These are phyloP conservation scores for Dicyrtomina minuta DNA, from an alignment of 2,888 invertebrate species.

Conservation along the genomic window DNA sequence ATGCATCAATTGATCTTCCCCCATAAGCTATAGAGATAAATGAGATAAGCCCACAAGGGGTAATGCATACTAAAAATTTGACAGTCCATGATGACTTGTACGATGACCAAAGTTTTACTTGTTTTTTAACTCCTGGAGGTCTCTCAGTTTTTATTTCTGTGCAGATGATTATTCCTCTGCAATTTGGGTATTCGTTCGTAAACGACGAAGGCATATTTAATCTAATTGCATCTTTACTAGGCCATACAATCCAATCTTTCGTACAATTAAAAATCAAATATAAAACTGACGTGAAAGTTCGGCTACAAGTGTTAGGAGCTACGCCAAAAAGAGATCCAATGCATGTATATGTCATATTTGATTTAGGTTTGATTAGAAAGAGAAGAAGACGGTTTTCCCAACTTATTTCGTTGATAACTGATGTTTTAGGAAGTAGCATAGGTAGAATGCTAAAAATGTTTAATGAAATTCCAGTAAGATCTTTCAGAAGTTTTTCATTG, in stretches of 20 bases:
- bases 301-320: slow-evolving; percentile 23
- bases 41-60: slow-evolving; percentile 39
- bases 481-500: neutral
- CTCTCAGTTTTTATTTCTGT: slow-evolving; percentile 27
- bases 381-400: slow-evolving; percentile 21
- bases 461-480: slow-evolving; percentile 7
- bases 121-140: slow-evolving; percentile 17
- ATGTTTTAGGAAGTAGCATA: neutral
- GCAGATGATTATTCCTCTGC: slow-evolving; percentile 37
- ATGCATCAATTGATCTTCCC: slow-evolving; percentile 40
- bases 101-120: slow-evolving; percentile 37
- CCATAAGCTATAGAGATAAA: slow-evolving; percentile 44
- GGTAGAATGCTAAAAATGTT: slow-evolving; percentile 18
- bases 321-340: slow-evolving; percentile 25
- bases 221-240: slow-evolving; percentile 24
- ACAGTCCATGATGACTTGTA: slow-evolving; percentile 43
- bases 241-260: slow-evolving; percentile 36
- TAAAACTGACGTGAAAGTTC: slow-evolving; percentile 31
- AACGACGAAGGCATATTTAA: slow-evolving; percentile 33
- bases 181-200: slow-evolving; percentile 19
- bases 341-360: neutral
- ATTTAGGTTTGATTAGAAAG: slow-evolving; percentile 30
- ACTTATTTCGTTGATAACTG: neutral
- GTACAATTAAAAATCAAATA: slow-evolving; percentile 11
- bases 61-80: slow-evolving; percentile 42